phyloP scores from a whole-genome alignment of 2,888 invertebrate genomes.

The Drosophila tripunctata region DNA sequence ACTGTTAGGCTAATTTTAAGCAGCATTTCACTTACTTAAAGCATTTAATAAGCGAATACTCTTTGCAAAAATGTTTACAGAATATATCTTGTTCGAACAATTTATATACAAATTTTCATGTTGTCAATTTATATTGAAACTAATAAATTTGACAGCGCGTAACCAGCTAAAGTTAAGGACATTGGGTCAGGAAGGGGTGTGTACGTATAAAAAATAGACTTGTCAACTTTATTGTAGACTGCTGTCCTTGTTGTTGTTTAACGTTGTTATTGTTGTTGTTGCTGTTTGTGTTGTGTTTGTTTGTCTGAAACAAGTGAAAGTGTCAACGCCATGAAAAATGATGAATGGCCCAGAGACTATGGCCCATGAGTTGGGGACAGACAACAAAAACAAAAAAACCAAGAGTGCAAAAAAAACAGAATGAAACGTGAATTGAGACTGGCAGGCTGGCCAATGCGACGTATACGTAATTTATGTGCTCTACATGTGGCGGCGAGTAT shows the following conservation, averaged over 20 bases:
- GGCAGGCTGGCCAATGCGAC: conserved; percentile 63
- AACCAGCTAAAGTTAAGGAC: conserved; percentile 38
- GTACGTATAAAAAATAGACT: conserved; percentile 67
- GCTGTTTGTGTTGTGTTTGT: conserved; percentile 53
- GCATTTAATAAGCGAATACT: neutral
- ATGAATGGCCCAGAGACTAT: conserved; percentile 68
- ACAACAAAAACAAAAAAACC: conserved; percentile 9
- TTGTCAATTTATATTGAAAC: conserved; percentile 77
- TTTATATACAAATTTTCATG: conserved; percentile 66
- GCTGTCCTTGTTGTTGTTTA: conserved; percentile 21
- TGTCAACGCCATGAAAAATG: conserved; percentile 78
- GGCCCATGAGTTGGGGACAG: conserved; percentile 24
- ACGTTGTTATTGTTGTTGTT: conserved; percentile 29
- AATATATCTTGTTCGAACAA: conserved; percentile 34
- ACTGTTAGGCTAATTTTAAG: no score
- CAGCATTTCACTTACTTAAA: no score
- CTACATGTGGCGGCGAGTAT: conserved; percentile 19
- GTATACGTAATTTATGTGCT: conserved; percentile 75
- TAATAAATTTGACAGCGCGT: conserved; percentile 76
- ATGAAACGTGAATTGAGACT: conserved; percentile 36
- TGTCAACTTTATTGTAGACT: conserved; percentile 59
- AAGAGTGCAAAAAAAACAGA: neutral
- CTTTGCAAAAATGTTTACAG: neutral
- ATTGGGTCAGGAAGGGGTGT: conserved; percentile 21
- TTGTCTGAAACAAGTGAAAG: conserved; percentile 77